Evolutionary conservation across 2,888 invertebrate genomes (phyloP).

Genomic region (Oxycera nigricornis): DNA sequence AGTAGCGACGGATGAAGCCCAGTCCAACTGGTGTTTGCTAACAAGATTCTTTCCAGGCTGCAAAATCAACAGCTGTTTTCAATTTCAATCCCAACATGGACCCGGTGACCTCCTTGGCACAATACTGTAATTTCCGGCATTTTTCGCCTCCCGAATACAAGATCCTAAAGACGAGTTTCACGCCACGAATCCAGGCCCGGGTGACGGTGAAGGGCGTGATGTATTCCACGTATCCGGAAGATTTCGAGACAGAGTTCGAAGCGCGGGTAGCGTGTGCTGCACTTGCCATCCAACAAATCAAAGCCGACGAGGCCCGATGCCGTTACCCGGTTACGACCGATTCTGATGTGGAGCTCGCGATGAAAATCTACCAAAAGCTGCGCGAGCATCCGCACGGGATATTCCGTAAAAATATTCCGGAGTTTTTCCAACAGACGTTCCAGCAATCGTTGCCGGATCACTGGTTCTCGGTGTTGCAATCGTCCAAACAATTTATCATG

Average conservation of each 20-base stretch:
- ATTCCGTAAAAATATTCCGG: conserved; percentile 67
- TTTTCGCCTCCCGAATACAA: conserved; percentile 54
- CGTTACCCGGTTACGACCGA: conserved; percentile 53
- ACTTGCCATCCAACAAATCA: conserved; percentile 55
- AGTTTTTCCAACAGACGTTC: conserved; percentile 68
- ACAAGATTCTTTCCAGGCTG: not conserved
- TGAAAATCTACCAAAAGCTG: conserved; percentile 55
- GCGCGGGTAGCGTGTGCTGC: conserved; percentile 56
- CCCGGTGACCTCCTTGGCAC: conserved; percentile 52
- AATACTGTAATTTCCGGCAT: conserved; percentile 54
- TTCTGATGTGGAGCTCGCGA: conserved; percentile 54
- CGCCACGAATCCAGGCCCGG: conserved; percentile 53
- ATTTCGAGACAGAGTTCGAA: conserved; percentile 52
- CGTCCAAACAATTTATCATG: conserved; percentile 64
- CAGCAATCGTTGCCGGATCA: conserved; percentile 72
- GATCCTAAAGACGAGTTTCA: conserved; percentile 51
- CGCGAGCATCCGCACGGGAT: conserved; percentile 66
- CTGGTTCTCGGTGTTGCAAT: conserved; percentile 71
- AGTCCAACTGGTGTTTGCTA: not conserved
- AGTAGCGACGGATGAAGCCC: not conserved
- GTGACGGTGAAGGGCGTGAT: conserved; percentile 54
- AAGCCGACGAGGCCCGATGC: conserved; percentile 51
- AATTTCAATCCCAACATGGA: conserved; percentile 53
- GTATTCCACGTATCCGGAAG: conserved; percentile 58
- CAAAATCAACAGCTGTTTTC: conserved; percentile 43